These are phyloP conservation scores for Ornithoptera alexandrae DNA, from an alignment of 2,888 invertebrate species.

Conservation along the genomic window DNA sequence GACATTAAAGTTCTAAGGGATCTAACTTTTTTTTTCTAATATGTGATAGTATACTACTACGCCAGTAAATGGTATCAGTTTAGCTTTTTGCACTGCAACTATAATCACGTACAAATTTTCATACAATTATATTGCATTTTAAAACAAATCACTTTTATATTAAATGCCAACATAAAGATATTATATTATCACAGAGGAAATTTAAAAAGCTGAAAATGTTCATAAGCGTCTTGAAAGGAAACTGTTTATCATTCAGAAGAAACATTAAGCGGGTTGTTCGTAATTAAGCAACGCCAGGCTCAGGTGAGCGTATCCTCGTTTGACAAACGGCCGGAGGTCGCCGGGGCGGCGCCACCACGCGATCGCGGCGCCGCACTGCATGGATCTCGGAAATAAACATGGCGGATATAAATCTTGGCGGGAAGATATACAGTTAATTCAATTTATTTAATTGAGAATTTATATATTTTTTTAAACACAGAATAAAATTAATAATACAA, in stretches of 20 bases:
- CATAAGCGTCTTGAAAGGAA: slow-evolving; percentile 50
- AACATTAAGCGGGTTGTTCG: slow-evolving; percentile 64
- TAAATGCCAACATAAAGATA: not conserved
- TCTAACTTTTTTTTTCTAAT: too few relatives aligned
- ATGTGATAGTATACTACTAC: too few relatives aligned
- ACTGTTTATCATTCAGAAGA: slow-evolving; percentile 66
- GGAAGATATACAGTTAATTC: slow-evolving; percentile 40
- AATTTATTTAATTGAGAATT: slow-evolving; percentile 31
- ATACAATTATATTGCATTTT: not conserved
- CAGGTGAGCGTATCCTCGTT: slow-evolving; percentile 59
- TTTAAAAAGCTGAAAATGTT: slow-evolving; percentile 31
- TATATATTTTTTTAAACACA: not conserved
- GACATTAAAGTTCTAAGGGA: too few relatives aligned
- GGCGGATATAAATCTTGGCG: slow-evolving; percentile 54
- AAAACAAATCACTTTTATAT: not conserved
- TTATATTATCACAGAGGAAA: slow-evolving; percentile 15
- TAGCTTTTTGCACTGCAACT: too few relatives aligned
- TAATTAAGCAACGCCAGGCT: slow-evolving; percentile 62
- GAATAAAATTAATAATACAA: too few relatives aligned
- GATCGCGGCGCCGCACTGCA: slow-evolving; percentile 54
- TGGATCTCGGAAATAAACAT: slow-evolving; percentile 72
- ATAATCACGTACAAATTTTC: not conserved
- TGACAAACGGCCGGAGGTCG: slow-evolving; percentile 70
- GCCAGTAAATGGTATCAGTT: too few relatives aligned
- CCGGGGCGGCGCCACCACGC: slow-evolving; percentile 59